phyloP scores from a whole-genome alignment of 2,113 vertebrate species.

The Hemiprocne comata region DNA sequence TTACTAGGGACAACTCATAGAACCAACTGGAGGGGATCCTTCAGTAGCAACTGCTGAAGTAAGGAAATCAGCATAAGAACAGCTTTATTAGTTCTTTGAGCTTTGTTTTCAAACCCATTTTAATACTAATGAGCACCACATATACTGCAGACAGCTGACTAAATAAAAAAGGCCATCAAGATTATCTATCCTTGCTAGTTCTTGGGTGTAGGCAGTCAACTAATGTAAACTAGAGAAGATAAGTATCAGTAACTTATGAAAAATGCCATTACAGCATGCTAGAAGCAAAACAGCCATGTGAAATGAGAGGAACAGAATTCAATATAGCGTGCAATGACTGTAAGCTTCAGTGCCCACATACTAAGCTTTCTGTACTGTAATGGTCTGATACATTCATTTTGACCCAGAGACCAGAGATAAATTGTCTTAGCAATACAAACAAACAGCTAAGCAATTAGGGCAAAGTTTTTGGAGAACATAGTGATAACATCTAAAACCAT shows the following conservation, averaged over 20 bases:
- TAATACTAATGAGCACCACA: background rate
- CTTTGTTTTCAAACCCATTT: background rate
- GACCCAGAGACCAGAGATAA: slow-evolving; percentile 73
- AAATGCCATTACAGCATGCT: slow-evolving; percentile 63
- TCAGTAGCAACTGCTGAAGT: background rate
- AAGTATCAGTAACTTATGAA: slow-evolving; percentile 67
- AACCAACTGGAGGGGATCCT: background rate
- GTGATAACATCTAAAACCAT: slow-evolving; percentile 62
- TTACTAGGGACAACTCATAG: background rate
- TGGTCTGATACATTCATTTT: slow-evolving; percentile 72
- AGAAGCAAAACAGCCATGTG: slow-evolving; percentile 58
- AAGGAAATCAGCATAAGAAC: background rate
- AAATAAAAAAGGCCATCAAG: background rate
- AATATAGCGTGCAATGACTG: slow-evolving; percentile 59
- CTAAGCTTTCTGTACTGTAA: slow-evolving; percentile 67
- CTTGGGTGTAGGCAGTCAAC: background rate
- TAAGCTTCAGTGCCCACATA: slow-evolving; percentile 68
- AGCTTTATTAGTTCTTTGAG: background rate
- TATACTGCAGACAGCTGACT: background rate
- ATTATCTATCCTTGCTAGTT: background rate
- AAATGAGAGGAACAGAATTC: slow-evolving; percentile 48
- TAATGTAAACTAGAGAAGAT: slow-evolving; percentile 45
- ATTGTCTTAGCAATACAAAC: slow-evolving; percentile 73
- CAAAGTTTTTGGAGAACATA: slow-evolving; percentile 47
- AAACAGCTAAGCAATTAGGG: slow-evolving; percentile 66